phyloP scores from a whole-genome alignment of 2,888 invertebrate species.

The Euplagia quadripunctaria region DNA sequence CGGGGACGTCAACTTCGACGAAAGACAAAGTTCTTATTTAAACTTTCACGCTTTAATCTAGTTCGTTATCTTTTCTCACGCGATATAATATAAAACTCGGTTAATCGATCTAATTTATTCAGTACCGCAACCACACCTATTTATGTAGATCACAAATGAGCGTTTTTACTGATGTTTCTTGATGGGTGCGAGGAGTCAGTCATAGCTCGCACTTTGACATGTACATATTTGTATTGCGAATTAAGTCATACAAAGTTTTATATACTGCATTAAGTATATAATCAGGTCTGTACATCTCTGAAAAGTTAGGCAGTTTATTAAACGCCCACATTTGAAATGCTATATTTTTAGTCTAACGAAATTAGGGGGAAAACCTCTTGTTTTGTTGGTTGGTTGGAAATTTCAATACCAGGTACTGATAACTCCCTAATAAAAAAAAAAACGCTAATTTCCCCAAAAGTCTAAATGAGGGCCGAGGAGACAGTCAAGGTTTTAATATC shows the following conservation, averaged over 20 bases:
- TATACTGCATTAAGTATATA: not conserved
- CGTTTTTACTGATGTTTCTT: constrained; percentile 72
- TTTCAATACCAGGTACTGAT: no score
- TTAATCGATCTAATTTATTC: constrained; percentile 79
- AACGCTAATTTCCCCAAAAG: no score
- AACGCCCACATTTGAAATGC: no score
- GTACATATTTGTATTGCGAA: not conserved
- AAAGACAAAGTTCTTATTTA: constrained; percentile 54
- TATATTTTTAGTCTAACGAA: no score
- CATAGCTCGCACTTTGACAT: constrained; percentile 13
- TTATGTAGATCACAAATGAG: constrained; percentile 75
- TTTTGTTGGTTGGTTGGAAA: no score
- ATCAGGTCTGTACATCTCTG: not conserved
- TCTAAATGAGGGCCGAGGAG: no score
- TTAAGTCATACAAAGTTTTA: not conserved
- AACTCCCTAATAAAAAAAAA: no score
- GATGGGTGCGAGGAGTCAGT: constrained; percentile 66
- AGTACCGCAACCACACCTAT: constrained; percentile 73
- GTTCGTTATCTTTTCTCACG: constrained; percentile 78
- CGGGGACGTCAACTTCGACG: constrained; percentile 36
- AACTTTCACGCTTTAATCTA: constrained; percentile 66
- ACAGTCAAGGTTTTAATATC: not conserved
- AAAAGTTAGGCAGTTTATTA: no score
- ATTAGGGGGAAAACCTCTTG: no score
- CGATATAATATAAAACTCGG: constrained; percentile 73